Evolutionary conservation across 2,888 invertebrate species (phyloP).

Genomic region (Drosophila diplacantha): DNA sequence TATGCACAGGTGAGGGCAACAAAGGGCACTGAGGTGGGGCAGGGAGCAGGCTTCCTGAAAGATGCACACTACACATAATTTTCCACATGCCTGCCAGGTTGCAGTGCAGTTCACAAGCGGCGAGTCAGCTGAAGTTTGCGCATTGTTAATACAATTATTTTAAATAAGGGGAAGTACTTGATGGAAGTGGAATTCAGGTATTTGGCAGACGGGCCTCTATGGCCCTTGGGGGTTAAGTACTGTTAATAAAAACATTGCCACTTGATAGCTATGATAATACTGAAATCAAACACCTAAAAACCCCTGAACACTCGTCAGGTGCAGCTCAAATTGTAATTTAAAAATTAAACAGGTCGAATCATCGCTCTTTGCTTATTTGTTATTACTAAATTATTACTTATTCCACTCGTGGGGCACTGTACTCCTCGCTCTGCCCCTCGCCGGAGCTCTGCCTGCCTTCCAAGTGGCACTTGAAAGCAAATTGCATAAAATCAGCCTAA

Average conservation of each 20-base stretch:
- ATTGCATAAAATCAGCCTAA: slow-evolving; percentile 59
- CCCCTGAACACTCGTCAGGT: background rate
- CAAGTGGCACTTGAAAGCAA: slow-evolving; percentile 41
- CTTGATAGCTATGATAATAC: background rate
- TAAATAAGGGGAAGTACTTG: background rate
- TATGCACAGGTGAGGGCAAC: slow-evolving; percentile 56
- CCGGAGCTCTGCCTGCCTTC: background rate
- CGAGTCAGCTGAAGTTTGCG: background rate
- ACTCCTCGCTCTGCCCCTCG: background rate
- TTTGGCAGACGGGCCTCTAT: background rate
- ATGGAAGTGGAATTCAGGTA: background rate
- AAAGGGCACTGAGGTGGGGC: slow-evolving; percentile 12
- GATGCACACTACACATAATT: background rate
- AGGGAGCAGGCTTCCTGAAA: background rate
- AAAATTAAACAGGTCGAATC: background rate
- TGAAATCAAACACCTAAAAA: background rate
- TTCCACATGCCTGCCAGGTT: slow-evolving; percentile 3
- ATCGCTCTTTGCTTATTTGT: too few species aligned
- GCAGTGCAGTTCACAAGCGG: background rate
- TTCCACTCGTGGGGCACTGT: slow-evolving; percentile 25
- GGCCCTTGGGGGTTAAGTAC: too few species aligned
- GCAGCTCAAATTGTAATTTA: background rate
- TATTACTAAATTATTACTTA: too few species aligned
- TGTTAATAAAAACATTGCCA: background rate
- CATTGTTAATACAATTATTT: background rate